These are phyloP conservation scores for Falco rusticolus DNA, from an alignment of 2,797 vertebrate species.

Conservation along the genomic window DNA sequence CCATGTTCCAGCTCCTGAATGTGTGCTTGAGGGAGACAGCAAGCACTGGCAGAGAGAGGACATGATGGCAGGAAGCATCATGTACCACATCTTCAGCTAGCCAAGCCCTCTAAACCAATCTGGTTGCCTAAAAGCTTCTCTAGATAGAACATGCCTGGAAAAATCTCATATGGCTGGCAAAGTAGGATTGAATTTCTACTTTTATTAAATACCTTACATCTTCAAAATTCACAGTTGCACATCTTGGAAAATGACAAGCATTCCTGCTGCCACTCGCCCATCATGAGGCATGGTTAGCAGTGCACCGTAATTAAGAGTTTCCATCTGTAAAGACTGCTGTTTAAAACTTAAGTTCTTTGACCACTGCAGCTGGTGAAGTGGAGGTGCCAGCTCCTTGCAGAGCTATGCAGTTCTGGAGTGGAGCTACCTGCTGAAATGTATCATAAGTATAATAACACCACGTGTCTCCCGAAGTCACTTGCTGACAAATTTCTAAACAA, in stretches of 20 bases:
- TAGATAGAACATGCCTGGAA: not conserved
- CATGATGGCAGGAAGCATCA: not conserved
- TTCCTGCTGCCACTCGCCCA: not conserved
- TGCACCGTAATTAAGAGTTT: not conserved
- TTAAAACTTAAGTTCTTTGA: not conserved
- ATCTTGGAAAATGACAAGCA: not conserved
- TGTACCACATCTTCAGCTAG: not conserved
- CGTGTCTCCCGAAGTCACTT: not conserved
- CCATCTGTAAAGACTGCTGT: not conserved
- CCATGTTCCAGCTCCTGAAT: slow-evolving; percentile 15
- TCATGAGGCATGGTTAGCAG: not conserved
- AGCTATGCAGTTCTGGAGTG: not conserved
- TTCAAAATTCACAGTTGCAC: not conserved
- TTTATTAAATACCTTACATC: not conserved
- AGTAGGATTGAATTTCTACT: not conserved
- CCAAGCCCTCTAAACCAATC: not conserved
- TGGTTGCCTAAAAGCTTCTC: not conserved
- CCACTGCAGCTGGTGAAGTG: not conserved
- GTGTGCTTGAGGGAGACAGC: slow-evolving; percentile 20
- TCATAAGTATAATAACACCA: not conserved
- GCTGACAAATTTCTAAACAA: not conserved
- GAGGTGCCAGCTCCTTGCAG: not conserved
- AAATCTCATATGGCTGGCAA: not conserved
- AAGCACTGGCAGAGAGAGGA: slow-evolving; percentile 27
- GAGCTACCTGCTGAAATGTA: not conserved